Evolutionary conservation across 37 sponge, comb jelly and placozoan species (phyloP).

Genomic region (Aplysina aerophoba): DNA sequence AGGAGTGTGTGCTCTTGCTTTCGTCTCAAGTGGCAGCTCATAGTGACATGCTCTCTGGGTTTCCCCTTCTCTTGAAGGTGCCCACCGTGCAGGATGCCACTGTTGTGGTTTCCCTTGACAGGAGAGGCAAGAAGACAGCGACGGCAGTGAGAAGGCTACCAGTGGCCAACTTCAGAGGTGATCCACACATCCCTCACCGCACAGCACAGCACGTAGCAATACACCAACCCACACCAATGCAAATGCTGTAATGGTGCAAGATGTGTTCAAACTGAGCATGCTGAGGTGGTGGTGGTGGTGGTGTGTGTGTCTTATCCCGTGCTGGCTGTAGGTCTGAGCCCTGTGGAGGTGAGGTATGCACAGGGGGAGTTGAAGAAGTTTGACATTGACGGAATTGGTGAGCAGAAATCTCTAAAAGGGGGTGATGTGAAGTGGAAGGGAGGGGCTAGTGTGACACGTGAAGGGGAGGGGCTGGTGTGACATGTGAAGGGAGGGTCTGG

Average conservation of each 20-base stretch:
- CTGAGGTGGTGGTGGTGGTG: too few species aligned
- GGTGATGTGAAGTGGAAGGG: conserved; percentile 34
- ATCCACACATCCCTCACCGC: neutral
- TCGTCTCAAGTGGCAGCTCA: too few species aligned
- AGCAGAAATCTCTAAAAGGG: conserved; percentile 34
- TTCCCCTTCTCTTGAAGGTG: conserved; percentile 19
- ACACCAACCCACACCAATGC: too few species aligned
- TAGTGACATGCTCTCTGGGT: too few species aligned
- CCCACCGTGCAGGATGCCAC: conserved; percentile 60
- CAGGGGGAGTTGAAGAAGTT: conserved; percentile 65
- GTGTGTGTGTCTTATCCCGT: too few species aligned
- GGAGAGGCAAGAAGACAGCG: conserved; percentile 53
- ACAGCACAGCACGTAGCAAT: neutral
- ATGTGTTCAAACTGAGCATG: too few species aligned
- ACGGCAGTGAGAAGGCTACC: conserved; percentile 53
- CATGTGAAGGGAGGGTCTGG: too few species aligned
- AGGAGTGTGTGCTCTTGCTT: too few species aligned
- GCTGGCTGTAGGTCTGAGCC: too few species aligned
- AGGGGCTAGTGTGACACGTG: too few species aligned
- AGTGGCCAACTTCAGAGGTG: conserved; percentile 72
- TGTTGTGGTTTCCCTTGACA: conserved; percentile 64
- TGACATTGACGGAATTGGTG: conserved; percentile 58
- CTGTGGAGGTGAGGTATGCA: conserved; percentile 57
- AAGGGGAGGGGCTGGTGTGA: too few species aligned
- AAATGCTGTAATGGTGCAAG: too few species aligned